Conservation (phyloP, 2,797 vertebrate species). For the Chiloscyllium punctatum region DNA sequence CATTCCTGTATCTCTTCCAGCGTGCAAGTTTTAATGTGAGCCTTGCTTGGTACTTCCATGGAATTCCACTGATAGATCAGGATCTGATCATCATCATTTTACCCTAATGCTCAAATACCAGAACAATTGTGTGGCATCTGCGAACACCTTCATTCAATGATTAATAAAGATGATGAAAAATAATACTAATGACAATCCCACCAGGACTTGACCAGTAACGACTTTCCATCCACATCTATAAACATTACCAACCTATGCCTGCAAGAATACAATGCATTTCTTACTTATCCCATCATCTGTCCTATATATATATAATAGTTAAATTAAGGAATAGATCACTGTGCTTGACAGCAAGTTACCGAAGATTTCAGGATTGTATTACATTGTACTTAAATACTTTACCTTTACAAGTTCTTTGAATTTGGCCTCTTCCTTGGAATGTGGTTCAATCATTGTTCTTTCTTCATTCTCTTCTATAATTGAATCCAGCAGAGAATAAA, state of each 20-base stretch:
- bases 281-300: not conserved
- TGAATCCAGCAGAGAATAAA: not conserved
- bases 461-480: slow-evolving; percentile 90
- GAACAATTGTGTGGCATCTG: not conserved
- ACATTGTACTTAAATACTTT: slow-evolving; percentile 39
- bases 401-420: slow-evolving; percentile 97
- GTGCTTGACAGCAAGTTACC: not conserved
- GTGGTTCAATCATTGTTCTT: slow-evolving; percentile 87
- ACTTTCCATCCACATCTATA: not conserved
- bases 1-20: not conserved
- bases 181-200: not conserved
- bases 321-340: not conserved
- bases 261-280: not conserved
- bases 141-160: not conserved
- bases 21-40: not conserved
- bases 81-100: not conserved
- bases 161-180: not conserved
- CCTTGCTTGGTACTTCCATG: not conserved
- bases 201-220: not conserved
- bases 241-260: not conserved
- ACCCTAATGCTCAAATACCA: not conserved
- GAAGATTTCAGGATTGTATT: not conserved
- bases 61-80: not conserved
- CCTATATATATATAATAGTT: not conserved
- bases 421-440: slow-evolving; percentile 78